Evolutionary conservation across 2,113 vertebrate genomes (phyloP).

Genomic region (Forbesichthys agassizii): DNA sequence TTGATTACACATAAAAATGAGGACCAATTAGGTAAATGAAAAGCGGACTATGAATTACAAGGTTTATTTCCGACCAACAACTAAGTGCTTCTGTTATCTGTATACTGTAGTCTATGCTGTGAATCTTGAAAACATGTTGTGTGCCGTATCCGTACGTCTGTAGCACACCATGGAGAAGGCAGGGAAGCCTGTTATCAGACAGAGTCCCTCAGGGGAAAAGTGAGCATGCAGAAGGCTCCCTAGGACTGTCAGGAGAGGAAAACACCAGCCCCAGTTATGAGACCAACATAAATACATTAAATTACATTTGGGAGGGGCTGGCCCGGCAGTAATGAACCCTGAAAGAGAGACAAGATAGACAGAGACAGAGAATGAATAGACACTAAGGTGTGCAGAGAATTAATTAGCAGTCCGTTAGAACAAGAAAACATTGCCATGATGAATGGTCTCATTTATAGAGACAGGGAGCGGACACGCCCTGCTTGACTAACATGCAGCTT

Average conservation of each 20-base stretch:
- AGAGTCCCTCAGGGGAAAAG: conserved; percentile 21
- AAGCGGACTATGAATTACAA: not conserved
- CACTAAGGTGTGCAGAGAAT: conserved; percentile 67
- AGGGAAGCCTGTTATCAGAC: conserved; percentile 35
- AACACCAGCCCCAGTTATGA: conserved; percentile 22
- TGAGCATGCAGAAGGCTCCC: conserved; percentile 27
- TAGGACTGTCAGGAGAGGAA: conserved; percentile 32
- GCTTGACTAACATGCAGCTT: conserved; percentile 45
- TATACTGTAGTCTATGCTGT: too few relatives aligned
- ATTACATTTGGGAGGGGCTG: conserved; percentile 31
- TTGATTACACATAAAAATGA: conserved; percentile 56
- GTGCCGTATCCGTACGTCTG: conserved; percentile 18
- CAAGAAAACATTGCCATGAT: conserved; percentile 76
- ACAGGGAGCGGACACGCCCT: conserved; percentile 53
- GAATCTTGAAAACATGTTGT: not conserved
- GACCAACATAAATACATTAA: conserved; percentile 56
- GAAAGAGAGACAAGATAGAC: conserved; percentile 59
- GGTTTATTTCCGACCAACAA: not conserved
- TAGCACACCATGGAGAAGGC: conserved; percentile 19
- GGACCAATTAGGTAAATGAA: conserved; percentile 32
- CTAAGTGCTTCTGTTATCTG: too few relatives aligned
- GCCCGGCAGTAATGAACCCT: conserved; percentile 40
- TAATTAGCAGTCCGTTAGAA: conserved; percentile 78
- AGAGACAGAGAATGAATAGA: conserved; percentile 53
- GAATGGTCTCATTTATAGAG: conserved; percentile 80